phyloP scores from a whole-genome alignment of 2,888 invertebrate genomes.

The Agrotis segetum region DNA sequence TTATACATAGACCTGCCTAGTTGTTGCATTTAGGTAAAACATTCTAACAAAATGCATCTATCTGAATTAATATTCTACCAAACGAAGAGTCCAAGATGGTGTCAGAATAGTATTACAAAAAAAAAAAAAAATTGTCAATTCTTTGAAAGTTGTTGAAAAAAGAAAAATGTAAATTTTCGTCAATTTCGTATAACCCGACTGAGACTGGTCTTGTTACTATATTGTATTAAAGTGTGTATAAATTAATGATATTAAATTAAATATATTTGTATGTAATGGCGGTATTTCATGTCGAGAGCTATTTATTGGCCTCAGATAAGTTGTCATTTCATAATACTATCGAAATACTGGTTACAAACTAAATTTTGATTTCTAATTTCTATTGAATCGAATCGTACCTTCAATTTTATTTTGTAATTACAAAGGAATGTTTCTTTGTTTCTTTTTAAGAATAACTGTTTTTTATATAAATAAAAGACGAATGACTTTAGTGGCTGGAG shows the following conservation, averaged over 20 bases:
- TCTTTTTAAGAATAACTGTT: too few relatives aligned
- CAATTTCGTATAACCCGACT: constrained; percentile 82
- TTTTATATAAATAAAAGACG: too few relatives aligned
- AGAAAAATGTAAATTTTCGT: constrained; percentile 69
- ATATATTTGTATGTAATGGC: constrained; percentile 46
- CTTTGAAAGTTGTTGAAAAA: constrained; percentile 68
- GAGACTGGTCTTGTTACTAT: constrained; percentile 82
- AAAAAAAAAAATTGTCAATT: constrained; percentile 48
- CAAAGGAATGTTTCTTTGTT: too few relatives aligned
- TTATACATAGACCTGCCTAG: too few relatives aligned
- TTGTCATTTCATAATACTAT: constrained; percentile 9
- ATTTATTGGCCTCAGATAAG: neutral
- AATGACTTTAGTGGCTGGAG: too few relatives aligned
- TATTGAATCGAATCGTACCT: neutral
- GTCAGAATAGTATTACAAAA: constrained; percentile 9
- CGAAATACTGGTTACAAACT: neutral
- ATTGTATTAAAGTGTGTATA: constrained; percentile 65
- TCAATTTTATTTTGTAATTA: too few relatives aligned
- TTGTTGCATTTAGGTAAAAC: too few relatives aligned
- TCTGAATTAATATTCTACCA: too few relatives aligned
- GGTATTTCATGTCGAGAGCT: constrained; percentile 33
- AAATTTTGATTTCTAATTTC: too few relatives aligned
- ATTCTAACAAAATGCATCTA: neutral
- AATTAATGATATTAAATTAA: constrained; percentile 50
- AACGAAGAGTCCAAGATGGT: constrained; percentile 5